These are phyloP conservation scores for Neosilurus hyrtlii DNA, from an alignment of 2,797 vertebrate genomes.

Conservation along the genomic window DNA sequence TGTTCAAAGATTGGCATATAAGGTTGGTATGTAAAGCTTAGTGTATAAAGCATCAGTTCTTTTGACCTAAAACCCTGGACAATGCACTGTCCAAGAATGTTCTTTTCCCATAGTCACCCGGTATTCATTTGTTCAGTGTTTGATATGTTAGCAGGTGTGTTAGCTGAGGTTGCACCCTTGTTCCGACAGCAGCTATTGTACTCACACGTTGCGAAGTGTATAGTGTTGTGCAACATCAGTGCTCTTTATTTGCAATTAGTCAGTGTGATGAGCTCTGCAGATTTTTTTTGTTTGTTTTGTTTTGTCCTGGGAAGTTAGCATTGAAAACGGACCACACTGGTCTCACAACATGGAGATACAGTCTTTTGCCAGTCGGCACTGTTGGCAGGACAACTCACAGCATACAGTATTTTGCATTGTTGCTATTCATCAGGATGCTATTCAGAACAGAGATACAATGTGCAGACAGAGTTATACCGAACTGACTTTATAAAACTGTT, in stretches of 20 bases:
- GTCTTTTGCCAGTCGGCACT: neutral
- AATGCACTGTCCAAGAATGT: neutral
- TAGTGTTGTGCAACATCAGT: neutral
- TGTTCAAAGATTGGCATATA: neutral
- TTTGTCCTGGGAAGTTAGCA: neutral
- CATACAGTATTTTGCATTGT: neutral
- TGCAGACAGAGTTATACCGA: neutral
- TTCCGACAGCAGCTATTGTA: neutral
- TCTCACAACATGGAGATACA: neutral
- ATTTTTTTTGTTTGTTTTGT: too few relatives aligned
- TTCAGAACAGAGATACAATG: too few relatives aligned
- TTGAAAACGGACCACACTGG: neutral
- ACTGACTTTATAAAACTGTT: neutral
- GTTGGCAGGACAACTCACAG: neutral
- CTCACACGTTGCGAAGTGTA: neutral
- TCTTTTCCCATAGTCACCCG: neutral
- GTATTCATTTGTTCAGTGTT: neutral
- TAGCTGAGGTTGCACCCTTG: neutral
- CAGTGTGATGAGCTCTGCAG: neutral
- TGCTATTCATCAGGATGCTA: neutral
- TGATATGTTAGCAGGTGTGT: neutral
- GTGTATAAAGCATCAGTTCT: neutral
- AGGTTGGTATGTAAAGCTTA: neutral
- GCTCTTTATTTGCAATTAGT: slow-evolving; percentile 4
- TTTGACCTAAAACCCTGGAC: neutral